phyloP scores from a whole-genome alignment of 2,888 invertebrate species.

The Monoplex corrugatus region DNA sequence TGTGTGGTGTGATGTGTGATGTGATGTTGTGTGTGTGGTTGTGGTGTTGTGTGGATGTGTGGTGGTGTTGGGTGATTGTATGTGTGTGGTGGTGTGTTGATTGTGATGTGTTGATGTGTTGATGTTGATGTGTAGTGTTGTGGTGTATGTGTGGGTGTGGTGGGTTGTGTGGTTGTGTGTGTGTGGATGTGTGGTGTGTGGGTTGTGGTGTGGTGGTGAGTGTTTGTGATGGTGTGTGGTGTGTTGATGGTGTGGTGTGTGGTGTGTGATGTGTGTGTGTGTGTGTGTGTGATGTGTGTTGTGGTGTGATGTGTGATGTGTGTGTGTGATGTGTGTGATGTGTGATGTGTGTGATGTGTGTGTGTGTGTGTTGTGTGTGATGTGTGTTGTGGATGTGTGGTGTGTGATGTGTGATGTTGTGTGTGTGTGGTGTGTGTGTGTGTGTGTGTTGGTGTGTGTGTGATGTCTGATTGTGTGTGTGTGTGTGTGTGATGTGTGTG shows the following conservation, averaged over 20 bases:
- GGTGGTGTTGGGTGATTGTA: not conserved
- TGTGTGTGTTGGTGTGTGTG: not conserved
- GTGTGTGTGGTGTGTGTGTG: not conserved
- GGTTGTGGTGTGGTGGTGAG: not conserved
- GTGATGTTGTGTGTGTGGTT: not conserved
- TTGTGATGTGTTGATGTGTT: too few species aligned
- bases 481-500: not conserved
- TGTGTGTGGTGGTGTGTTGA: not conserved
- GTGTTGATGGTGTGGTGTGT: not conserved
- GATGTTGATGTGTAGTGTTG: not conserved
- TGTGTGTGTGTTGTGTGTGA: too few species aligned
- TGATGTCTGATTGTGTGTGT: not conserved
- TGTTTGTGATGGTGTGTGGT: not conserved
- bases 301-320: not conserved
- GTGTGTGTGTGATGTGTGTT: not conserved
- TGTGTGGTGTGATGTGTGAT: not conserved
- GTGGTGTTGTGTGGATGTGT: not conserved
- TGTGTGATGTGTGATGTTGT: not conserved
- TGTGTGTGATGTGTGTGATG: not conserved
- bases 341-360: too few species aligned
- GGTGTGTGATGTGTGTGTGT: not conserved
- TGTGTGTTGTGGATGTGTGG: too few species aligned
- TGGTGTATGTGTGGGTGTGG: not conserved
- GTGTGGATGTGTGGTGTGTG: not conserved
- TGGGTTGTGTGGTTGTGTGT: not conserved